phyloP scores from a whole-genome alignment of 2,113 vertebrate species.

The Onychostoma macrolepis region DNA sequence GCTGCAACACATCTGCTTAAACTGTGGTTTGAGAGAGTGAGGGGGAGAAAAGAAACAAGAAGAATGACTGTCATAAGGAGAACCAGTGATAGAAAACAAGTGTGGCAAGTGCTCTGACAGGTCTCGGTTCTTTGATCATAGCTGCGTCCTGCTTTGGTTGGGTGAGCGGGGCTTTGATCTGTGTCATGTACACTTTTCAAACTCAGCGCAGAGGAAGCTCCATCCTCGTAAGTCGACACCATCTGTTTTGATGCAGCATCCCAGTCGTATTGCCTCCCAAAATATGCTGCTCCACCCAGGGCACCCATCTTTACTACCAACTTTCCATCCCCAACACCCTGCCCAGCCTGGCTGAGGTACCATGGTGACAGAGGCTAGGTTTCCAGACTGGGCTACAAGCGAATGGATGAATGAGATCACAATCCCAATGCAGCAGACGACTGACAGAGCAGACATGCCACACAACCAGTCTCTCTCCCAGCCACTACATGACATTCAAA shows the following conservation, averaged over 20 bases:
- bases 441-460: constrained; percentile 50
- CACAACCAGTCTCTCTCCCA: background rate
- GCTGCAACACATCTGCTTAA: constrained; percentile 58
- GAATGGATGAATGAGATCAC: constrained; percentile 65
- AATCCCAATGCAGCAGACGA: constrained; percentile 52
- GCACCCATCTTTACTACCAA: constrained; percentile 1
- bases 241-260: constrained; percentile 75
- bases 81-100: background rate
- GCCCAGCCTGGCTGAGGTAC: constrained; percentile 66
- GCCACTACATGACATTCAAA: constrained; percentile 44
- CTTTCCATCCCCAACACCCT: constrained; percentile 21
- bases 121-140: background rate
- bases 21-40: constrained; percentile 62
- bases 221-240: constrained; percentile 75
- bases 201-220: constrained; percentile 58
- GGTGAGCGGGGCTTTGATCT: background rate
- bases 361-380: constrained; percentile 72
- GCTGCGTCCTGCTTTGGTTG: constrained; percentile 5
- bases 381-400: constrained; percentile 58
- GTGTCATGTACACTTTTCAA: background rate
- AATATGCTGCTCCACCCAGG: constrained; percentile 19
- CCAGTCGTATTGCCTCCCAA: constrained; percentile 44
- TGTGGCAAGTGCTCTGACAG: background rate
- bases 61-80: background rate
- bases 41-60: background rate